Evolutionary conservation across 2,888 invertebrate species (phyloP).

Genomic region (Margaritifera margaritifera): DNA sequence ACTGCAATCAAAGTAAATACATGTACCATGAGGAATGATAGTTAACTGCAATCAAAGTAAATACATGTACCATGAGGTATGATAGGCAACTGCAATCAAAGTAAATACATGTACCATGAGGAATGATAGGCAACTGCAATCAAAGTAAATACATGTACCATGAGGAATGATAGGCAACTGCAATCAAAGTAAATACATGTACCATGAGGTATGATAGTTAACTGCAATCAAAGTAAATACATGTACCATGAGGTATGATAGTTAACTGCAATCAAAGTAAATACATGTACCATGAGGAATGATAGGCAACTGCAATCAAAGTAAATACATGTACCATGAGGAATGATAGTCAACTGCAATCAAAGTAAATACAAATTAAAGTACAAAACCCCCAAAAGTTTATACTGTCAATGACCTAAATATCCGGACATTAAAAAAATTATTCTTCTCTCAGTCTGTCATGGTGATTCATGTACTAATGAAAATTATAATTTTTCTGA

Average conservation of each 20-base stretch:
- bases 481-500: too few species aligned
- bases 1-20: not conserved
- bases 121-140: not conserved
- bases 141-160: not conserved
- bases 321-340: not conserved
- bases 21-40: not conserved
- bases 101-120: not conserved
- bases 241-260: not conserved
- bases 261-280: not conserved
- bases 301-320: not conserved
- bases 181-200: not conserved
- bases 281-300: not conserved
- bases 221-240: not conserved
- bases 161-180: not conserved
- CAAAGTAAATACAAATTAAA: not conserved
- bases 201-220: not conserved
- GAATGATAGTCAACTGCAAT: not conserved
- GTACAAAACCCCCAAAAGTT: too few species aligned
- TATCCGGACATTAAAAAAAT: too few species aligned
- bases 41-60: not conserved
- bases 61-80: not conserved
- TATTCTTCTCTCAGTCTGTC: too few species aligned
- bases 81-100: not conserved
- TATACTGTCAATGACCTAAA: too few species aligned
- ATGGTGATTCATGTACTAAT: too few species aligned